Percentiles rank a stretch among this genome's conserved stretches.
Evolutionary conservation across 35 echinoderm and acorn worm genomes (phyloP).

Genomic region (Ophiothrix spiculata): DNA sequence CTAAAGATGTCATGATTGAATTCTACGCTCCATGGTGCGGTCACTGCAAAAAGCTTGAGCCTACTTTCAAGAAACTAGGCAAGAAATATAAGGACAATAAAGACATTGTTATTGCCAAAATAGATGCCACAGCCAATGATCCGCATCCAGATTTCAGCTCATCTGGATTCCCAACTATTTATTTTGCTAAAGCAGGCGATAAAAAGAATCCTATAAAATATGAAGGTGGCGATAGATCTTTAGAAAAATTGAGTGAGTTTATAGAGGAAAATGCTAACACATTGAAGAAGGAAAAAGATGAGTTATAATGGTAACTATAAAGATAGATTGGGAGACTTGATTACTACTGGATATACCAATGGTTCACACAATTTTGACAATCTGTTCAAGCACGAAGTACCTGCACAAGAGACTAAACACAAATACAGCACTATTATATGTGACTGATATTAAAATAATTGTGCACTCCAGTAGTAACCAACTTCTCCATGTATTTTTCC

Average conservation of each 20-base stretch:
- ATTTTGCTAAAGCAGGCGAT: constrained; percentile 79
- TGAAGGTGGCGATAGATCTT: constrained; percentile 59
- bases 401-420: too few relatives aligned
- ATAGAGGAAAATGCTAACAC: constrained; percentile 80
- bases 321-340: not conserved
- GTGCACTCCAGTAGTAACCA: too few relatives aligned
- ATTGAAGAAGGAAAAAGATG: constrained; percentile 45
- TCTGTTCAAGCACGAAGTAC: too few relatives aligned
- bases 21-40: constrained; percentile 98
- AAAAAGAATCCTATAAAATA: constrained; percentile 76
- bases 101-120: constrained; percentile 89
- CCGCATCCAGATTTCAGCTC: constrained; percentile 20
- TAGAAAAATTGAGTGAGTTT: constrained; percentile 78
- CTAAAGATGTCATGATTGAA: constrained; percentile 83
- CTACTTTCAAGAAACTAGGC: constrained; percentile 92
- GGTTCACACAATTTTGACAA: too few relatives aligned
- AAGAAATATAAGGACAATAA: constrained; percentile 84
- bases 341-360: too few relatives aligned
- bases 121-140: constrained; percentile 95
- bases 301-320: constrained; percentile 64
- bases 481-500: too few relatives aligned
- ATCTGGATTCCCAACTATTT: constrained; percentile 81
- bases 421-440: too few relatives aligned
- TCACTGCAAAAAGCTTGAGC: constrained; percentile 94
- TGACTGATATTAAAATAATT: too few relatives aligned